phyloP scores from a whole-genome alignment of 2,113 vertebrate species.

The Strigops habroptila region DNA sequence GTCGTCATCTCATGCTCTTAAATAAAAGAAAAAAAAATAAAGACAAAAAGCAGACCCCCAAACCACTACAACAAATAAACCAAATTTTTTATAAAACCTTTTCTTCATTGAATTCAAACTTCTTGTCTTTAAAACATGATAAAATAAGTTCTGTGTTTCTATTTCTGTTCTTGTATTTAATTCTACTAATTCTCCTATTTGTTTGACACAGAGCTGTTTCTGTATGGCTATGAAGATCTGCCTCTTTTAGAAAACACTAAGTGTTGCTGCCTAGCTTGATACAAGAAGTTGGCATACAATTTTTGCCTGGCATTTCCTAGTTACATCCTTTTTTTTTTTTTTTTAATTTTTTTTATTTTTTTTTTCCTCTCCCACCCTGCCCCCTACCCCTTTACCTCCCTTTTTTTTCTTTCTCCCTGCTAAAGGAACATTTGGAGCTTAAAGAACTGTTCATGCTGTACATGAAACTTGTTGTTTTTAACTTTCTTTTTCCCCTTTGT shows the following conservation, averaged over 20 bases:
- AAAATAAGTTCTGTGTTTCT: not conserved
- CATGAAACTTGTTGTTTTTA: not conserved
- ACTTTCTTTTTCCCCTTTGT: not conserved
- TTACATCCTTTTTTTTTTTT: not conserved
- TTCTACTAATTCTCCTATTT: not conserved
- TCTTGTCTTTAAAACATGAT: not conserved
- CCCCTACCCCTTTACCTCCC: too few species aligned
- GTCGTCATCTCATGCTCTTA: not conserved
- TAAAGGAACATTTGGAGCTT: not conserved
- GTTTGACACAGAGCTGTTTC: not conserved
- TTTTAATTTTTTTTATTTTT: too few species aligned
- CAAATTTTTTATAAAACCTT: not conserved
- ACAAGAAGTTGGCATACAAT: not conserved
- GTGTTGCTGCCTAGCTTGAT: not conserved
- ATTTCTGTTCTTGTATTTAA: not conserved
- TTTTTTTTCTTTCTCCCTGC: not conserved
- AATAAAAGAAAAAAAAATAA: not conserved
- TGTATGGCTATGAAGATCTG: not conserved
- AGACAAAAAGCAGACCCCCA: rapidly evolving
- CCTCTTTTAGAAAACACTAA: not conserved
- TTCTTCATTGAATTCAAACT: not conserved
- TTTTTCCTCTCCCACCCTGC: not conserved
- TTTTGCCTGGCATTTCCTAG: not conserved
- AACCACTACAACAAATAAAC: not conserved
- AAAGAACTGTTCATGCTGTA: not conserved